Evolutionary conservation across 2,888 invertebrate genomes (phyloP).

Genomic region (Metacarcinus magister): DNA sequence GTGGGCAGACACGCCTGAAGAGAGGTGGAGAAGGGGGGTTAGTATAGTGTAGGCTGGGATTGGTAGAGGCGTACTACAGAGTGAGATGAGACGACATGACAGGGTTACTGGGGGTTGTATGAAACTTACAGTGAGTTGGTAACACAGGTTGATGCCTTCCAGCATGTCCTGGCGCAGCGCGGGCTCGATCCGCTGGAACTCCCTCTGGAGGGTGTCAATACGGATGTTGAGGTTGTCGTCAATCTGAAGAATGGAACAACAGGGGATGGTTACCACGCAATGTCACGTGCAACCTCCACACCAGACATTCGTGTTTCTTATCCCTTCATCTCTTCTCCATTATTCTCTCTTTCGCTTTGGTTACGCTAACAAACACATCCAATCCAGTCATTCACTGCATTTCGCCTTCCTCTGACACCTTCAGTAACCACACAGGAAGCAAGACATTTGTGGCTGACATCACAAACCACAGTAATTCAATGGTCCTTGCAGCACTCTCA

Average conservation of each 20-base stretch:
- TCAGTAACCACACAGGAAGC: no score
- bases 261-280: background rate
- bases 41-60: background rate
- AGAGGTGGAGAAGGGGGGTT: background rate
- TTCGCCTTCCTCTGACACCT: background rate
- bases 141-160: background rate
- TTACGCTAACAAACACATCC: no score
- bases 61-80: background rate
- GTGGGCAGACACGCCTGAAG: conserved; percentile 59
- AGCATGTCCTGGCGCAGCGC: background rate
- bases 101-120: background rate
- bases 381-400: no score
- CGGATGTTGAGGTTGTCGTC: conserved; percentile 19
- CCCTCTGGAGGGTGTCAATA: background rate
- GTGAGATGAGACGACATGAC: background rate
- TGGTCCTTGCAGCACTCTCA: no score
- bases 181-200: background rate
- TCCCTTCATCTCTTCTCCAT: no score
- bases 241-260: background rate
- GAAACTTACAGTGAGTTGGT: background rate
- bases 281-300: no score
- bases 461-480: no score
- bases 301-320: no score
- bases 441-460: no score
- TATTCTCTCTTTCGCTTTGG: no score